Evolutionary conservation across 64 coral and sea anemone genomes (phyloP).

Genomic region (Stichodactyla mertensii): DNA sequence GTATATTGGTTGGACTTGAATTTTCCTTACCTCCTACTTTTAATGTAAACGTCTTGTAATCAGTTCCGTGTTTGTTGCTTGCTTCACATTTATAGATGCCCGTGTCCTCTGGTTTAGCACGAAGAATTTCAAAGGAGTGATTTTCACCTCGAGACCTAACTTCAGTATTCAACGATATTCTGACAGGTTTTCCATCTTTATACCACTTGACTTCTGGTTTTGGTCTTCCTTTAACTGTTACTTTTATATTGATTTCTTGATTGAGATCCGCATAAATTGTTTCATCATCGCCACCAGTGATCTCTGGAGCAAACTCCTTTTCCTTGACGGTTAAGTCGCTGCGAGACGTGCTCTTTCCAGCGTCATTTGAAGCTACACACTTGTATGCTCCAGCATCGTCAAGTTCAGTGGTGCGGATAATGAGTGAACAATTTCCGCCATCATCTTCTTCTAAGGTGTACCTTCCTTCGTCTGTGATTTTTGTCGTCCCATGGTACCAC

Average conservation of each 20-base stretch:
- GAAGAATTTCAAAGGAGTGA: constrained; percentile 15
- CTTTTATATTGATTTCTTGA: constrained; percentile 43
- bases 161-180: constrained; percentile 10
- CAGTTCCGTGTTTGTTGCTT: constrained; percentile 27
- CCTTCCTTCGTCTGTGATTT: constrained; percentile 40
- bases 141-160: constrained; percentile 19
- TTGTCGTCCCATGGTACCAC: constrained; percentile 55
- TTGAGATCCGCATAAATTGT: constrained; percentile 16
- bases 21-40: constrained; percentile 46
- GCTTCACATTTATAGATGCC: constrained; percentile 95
- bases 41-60: constrained; percentile 15
- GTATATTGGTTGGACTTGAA: background rate
- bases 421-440: constrained; percentile 19
- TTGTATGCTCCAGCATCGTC: constrained; percentile 51
- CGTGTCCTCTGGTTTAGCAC: constrained; percentile 36
- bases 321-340: constrained; percentile 58
- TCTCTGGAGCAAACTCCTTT: constrained; percentile 43
- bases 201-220: constrained; percentile 96
- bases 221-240: constrained; percentile 69
- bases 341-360: constrained; percentile 39
- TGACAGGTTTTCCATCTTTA: constrained; percentile 49
- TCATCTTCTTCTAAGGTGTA: constrained; percentile 24
- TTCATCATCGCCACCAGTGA: constrained; percentile 53
- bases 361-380: constrained; percentile 45
- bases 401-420: constrained; percentile 20